Evolutionary conservation across 2,888 invertebrate genomes (phyloP), one percentile per base, ranked within the genome.

Genomic region (Drosophila demipolita): DNA sequence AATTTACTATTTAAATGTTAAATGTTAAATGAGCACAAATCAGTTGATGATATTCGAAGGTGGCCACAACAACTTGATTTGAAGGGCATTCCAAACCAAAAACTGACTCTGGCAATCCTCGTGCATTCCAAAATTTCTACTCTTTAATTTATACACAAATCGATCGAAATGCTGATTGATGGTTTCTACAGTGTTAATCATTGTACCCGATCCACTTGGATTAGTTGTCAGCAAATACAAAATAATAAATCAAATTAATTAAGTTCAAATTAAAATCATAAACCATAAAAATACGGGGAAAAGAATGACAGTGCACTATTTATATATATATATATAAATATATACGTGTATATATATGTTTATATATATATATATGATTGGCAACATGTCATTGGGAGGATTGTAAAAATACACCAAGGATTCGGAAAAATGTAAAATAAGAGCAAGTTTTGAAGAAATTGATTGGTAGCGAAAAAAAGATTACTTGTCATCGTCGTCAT

Each of bases 401-500:
- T 54, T 17, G 12, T n/a, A n/a, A 17, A 45, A 38, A 59, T 33
- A 65, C 66, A 66, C 73, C 68, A 66, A 35, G 36, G 40, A 78
- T 35, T 49, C 29, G 54, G 54, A 20, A 59, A 26, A 57, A 40
- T 38, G 36, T n/a, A 49, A 23, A 45, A 32, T 66, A 38, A 53
- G 20, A 64, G 15, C 7, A n/a, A 33, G 6, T 33, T 33, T 32
- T 35, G 60, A 62, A 54, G 50, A 73, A 55, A 59, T 48, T 42
- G 40, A 60, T 52, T 69, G 65, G 20, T 45, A 58, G 74, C 45
- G 23, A 45, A 45, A 23, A 23, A 29, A 74, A 74, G 73, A 81
- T 91, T 91, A 90, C 90, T 91, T 90, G 89, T 84, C 81, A 73
- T 82, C 77, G 66, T 78, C 73, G 68, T 81, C 73, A 77, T 65